Conservation (phyloP, 2,888 invertebrate genomes). For the Chymomyza procnemis region DNA sequence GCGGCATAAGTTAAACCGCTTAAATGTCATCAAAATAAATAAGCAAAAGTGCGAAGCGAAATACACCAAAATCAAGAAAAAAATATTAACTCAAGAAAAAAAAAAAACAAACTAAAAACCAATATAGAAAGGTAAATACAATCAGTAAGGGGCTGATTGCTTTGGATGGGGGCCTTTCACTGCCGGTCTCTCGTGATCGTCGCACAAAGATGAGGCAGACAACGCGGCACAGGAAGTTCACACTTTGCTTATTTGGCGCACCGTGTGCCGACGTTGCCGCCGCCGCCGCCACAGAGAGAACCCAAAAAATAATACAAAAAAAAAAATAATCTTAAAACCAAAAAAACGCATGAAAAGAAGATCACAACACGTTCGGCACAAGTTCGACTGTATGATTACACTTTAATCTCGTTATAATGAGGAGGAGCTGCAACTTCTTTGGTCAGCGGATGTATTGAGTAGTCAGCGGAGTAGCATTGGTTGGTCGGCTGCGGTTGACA, state of each 20-base stretch:
- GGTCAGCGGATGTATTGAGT: slow-evolving; percentile 59
- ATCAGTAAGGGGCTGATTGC: not conserved
- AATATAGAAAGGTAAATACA: not conserved
- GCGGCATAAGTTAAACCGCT: slow-evolving; percentile 60
- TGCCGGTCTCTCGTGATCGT: slow-evolving; percentile 19
- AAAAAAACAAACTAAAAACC: not conserved
- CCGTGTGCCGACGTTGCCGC: too few relatives aligned
- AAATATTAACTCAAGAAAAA: not conserved
- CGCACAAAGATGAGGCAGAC: slow-evolving; percentile 10
- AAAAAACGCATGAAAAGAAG: not conserved
- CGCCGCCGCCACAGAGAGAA: slow-evolving; percentile 29
- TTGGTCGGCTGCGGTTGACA: not conserved
- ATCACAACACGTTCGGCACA: not conserved
- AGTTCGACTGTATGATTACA: slow-evolving; percentile 52
- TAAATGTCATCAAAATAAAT: slow-evolving; percentile 70
- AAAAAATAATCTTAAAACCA: not conserved
- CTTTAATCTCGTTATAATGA: slow-evolving; percentile 67
- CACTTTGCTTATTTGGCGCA: slow-evolving; percentile 47
- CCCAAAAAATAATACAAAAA: slow-evolving; percentile 24
- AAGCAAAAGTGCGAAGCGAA: slow-evolving; percentile 18
- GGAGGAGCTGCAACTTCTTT: slow-evolving; percentile 26
- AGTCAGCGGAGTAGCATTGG: not conserved
- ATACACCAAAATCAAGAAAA: not conserved
- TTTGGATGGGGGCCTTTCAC: slow-evolving; percentile 53
- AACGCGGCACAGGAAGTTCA: slow-evolving; percentile 57